phyloP scores from a whole-genome alignment of 2,113 vertebrate species.

The Pelvicachromis taeniatus region DNA sequence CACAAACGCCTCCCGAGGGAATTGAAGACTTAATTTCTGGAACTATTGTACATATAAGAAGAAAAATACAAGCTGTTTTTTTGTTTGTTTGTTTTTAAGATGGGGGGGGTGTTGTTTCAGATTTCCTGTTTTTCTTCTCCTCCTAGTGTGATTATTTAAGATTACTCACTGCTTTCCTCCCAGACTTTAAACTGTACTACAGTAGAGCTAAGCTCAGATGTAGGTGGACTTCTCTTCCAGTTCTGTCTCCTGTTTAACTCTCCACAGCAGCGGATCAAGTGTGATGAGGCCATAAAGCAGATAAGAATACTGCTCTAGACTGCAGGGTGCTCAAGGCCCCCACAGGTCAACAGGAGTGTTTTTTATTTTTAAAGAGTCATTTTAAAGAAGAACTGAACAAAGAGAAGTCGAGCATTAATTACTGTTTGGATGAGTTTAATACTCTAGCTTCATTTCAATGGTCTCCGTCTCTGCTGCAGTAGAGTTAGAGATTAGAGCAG shows the following conservation, averaged over 20 bases:
- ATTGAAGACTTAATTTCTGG: background rate
- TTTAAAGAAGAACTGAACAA: background rate
- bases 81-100: background rate
- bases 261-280: background rate
- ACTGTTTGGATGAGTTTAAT: background rate
- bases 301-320: background rate
- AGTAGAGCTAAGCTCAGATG: background rate
- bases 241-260: background rate
- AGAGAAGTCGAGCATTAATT: background rate
- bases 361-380: background rate
- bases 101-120: background rate
- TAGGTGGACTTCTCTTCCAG: background rate
- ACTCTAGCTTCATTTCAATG: background rate
- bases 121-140: background rate
- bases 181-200: background rate
- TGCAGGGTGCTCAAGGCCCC: background rate
- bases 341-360: background rate
- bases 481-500: background rate
- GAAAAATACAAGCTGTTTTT: background rate
- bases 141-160: background rate
- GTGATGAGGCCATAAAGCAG: background rate
- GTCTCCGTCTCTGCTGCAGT: background rate
- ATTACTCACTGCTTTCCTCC: background rate
- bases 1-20: slow-evolving; percentile 31
- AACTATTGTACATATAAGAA: background rate